Conservation (phyloP, 2,113 vertebrate genomes). For the Pygoscelis antarcticus region DNA sequence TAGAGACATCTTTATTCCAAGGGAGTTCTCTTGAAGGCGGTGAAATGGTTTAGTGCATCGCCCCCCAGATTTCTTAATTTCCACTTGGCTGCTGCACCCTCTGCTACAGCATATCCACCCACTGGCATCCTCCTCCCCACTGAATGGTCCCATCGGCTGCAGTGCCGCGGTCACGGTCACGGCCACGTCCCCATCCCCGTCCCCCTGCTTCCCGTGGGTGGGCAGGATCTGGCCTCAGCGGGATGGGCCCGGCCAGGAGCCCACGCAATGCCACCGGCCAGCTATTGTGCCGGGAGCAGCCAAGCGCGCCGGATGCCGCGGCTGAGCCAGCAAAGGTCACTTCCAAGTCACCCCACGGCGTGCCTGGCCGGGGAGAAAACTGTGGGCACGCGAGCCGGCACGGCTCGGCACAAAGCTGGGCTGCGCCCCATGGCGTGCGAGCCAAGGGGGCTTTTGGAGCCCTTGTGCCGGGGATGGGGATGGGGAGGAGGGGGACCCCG, state of each 20-base stretch:
- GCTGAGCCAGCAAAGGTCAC: neutral
- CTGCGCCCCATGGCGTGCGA: accelerated
- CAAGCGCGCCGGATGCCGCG: accelerated
- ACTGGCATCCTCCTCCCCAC: neutral
- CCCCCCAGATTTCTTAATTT: neutral
- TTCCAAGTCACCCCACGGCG: neutral
- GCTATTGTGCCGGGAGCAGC: neutral
- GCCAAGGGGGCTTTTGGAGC: neutral
- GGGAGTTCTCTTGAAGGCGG: neutral
- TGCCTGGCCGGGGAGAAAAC: accelerated
- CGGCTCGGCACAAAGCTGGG: accelerated
- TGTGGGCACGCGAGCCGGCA: accelerated
- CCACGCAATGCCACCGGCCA: accelerated
- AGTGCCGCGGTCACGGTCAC: accelerated
- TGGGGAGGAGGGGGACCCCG: neutral
- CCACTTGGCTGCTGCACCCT: neutral
- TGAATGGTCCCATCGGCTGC: accelerated
- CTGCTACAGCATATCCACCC: neutral
- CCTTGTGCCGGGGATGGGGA: no score
- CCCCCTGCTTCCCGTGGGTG: accelerated
- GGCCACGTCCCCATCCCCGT: no score
- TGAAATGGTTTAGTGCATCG: neutral
- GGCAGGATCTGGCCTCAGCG: accelerated
- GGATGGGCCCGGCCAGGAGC: accelerated
- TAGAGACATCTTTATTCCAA: neutral